These are phyloP conservation scores for Celastrina argiolus DNA, from an alignment of 2,888 invertebrate species.

Conservation along the genomic window DNA sequence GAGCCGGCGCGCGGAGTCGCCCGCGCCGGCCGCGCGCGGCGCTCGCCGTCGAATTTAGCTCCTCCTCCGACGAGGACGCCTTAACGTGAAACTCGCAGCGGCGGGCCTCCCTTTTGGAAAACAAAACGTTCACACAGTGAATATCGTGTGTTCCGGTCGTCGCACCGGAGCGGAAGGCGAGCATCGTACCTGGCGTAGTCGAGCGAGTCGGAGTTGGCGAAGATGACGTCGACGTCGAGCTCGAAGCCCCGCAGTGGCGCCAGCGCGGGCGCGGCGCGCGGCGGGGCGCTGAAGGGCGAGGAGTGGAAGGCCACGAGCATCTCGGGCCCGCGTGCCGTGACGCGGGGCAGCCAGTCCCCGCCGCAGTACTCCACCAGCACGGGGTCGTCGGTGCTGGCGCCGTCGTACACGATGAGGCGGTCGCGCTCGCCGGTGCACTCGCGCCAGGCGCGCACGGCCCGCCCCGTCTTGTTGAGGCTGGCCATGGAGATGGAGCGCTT, in stretches of 20 bases:
- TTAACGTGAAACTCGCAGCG: constrained; percentile 87
- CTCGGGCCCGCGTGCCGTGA: constrained; percentile 83
- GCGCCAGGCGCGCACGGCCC: constrained; percentile 87
- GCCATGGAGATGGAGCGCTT: constrained; percentile 82
- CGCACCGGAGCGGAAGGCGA: not conserved
- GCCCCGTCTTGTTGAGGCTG: constrained; percentile 83
- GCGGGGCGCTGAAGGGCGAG: constrained; percentile 88
- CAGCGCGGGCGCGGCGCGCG: constrained; percentile 78
- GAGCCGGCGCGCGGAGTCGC: constrained; percentile 85
- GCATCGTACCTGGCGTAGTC: constrained; percentile 82
- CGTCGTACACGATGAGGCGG: constrained; percentile 91
- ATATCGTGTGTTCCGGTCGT: not conserved
- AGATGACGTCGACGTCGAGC: constrained; percentile 89
- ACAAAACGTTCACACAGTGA: not conserved
- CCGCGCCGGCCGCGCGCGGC: constrained; percentile 83
- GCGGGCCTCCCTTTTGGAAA: constrained; percentile 60
- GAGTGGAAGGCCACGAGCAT: constrained; percentile 94
- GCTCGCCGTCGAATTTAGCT: constrained; percentile 52
- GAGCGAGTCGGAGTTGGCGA: constrained; percentile 90
- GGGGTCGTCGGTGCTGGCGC: constrained; percentile 88
- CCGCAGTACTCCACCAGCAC: constrained; percentile 92
- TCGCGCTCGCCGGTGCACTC: constrained; percentile 90
- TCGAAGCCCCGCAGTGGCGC: constrained; percentile 89
- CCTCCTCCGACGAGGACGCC: constrained; percentile 82
- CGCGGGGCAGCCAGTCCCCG: constrained; percentile 89